phyloP scores from a whole-genome alignment of 2,113 vertebrate genomes.

The Paralichthys olivaceus region DNA sequence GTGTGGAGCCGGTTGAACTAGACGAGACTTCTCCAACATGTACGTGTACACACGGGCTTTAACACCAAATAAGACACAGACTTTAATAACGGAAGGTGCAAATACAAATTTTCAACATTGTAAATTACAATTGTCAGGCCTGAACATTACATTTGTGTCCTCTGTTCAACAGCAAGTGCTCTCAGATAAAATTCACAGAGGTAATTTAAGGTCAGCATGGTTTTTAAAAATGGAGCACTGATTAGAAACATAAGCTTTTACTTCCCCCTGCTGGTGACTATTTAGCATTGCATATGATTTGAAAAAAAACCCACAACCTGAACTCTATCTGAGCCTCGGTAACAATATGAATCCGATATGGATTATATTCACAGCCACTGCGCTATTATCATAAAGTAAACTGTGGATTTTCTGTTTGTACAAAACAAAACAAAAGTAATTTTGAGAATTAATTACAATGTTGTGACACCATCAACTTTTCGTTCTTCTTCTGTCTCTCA shows the following conservation, averaged over 20 bases:
- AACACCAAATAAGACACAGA: conserved; percentile 21
- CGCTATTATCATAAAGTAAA: too few relatives aligned
- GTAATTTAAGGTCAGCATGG: conserved; percentile 43
- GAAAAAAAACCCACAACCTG: neutral
- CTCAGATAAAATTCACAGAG: conserved; percentile 18
- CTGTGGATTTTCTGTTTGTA: too few relatives aligned
- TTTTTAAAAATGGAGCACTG: neutral
- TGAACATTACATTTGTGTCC: neutral
- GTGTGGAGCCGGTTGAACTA: conserved; percentile 82
- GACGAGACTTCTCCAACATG: conserved; percentile 93
- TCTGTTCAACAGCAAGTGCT: neutral
- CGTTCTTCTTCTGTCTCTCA: too few relatives aligned
- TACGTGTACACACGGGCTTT: conserved; percentile 82
- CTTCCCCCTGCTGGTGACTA: conserved; percentile 65
- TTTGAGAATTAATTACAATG: too few relatives aligned
- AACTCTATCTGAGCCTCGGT: neutral
- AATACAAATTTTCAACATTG: neutral
- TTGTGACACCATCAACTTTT: too few relatives aligned
- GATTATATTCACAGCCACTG: neutral
- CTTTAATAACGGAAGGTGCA: neutral
- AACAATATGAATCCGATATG: neutral
- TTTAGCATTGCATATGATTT: neutral
- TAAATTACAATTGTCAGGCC: neutral
- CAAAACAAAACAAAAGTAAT: too few relatives aligned
- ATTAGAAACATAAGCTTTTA: neutral